phyloP scores from a whole-genome alignment of 2,888 invertebrate species.

The Colostygia pectinataria region DNA sequence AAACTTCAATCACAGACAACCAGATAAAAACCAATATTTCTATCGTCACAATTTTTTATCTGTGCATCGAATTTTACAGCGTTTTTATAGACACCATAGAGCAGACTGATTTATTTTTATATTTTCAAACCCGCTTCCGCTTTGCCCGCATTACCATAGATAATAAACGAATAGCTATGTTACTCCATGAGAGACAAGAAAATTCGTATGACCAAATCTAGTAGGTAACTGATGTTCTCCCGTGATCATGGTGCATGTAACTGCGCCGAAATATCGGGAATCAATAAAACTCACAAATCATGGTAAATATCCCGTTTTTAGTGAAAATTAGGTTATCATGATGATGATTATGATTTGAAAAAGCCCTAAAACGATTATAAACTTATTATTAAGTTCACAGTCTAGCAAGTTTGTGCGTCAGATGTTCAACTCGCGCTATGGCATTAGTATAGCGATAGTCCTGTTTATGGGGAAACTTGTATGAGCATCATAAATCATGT shows the following conservation, averaged over 20 bases:
- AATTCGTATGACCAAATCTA: too few species aligned
- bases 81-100: slow-evolving; percentile 31
- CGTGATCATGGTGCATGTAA: too few species aligned
- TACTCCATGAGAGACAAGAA: too few species aligned
- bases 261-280: too few species aligned
- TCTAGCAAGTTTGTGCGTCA: background rate
- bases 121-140: slow-evolving; percentile 19
- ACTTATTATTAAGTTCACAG: too few species aligned
- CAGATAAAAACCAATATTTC: slow-evolving; percentile 22
- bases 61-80: slow-evolving; percentile 25
- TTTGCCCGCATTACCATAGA: slow-evolving; percentile 20
- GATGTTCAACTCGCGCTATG: slow-evolving; percentile 1
- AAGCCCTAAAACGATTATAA: too few species aligned
- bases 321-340: too few species aligned
- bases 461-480: slow-evolving; percentile 34
- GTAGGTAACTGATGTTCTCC: too few species aligned
- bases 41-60: slow-evolving; percentile 25
- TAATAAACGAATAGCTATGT: background rate
- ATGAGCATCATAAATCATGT: slow-evolving; percentile 34
- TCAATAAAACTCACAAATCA: too few species aligned
- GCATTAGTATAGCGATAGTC: slow-evolving; percentile 29
- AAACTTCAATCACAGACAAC: slow-evolving; percentile 5
- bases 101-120: slow-evolving; percentile 25
- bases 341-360: too few species aligned
- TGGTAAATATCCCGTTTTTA: too few species aligned